phyloP scores from a whole-genome alignment of 2,888 invertebrate genomes.

The Conops quadrifasciatus region DNA sequence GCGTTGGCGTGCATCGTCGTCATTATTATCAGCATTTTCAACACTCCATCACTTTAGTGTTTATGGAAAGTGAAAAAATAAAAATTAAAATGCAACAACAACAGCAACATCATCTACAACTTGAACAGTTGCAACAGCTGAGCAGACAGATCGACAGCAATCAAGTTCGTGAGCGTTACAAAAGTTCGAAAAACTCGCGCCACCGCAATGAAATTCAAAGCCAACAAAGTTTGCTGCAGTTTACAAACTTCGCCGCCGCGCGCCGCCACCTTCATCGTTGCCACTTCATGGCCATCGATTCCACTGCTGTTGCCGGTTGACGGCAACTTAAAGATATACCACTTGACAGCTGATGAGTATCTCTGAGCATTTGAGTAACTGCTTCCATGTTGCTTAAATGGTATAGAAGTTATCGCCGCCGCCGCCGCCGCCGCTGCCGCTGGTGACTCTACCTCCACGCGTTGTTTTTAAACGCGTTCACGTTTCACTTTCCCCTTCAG shows the following conservation, averaged over 20 bases:
- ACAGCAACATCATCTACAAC: slow-evolving; percentile 11
- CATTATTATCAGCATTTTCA: neutral
- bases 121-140: neutral
- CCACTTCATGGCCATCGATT: neutral
- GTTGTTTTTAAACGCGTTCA: neutral
- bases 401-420: slow-evolving; percentile 34
- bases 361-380: slow-evolving; percentile 2
- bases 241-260: neutral
- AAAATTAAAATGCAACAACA: neutral
- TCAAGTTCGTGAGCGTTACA: slow-evolving; percentile 9
- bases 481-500: neutral
- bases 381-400: neutral
- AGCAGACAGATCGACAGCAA: slow-evolving; percentile 2
- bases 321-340: neutral
- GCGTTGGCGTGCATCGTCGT: too few species aligned
- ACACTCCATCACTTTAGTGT: neutral
- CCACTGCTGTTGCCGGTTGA: neutral
- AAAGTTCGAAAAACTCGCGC: slow-evolving; percentile 58
- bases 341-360: slow-evolving; percentile 7
- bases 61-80: too few species aligned
- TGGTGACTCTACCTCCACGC: neutral
- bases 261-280: neutral
- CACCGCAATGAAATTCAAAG: slow-evolving; percentile 19
- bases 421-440: slow-evolving; percentile 18
- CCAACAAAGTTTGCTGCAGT: neutral